A percentile compares a stretch with the other conserved stretches of the same genome.
Conservation (phyloP, 2,797 vertebrate species). For the Coregonus suidteri region DNA sequence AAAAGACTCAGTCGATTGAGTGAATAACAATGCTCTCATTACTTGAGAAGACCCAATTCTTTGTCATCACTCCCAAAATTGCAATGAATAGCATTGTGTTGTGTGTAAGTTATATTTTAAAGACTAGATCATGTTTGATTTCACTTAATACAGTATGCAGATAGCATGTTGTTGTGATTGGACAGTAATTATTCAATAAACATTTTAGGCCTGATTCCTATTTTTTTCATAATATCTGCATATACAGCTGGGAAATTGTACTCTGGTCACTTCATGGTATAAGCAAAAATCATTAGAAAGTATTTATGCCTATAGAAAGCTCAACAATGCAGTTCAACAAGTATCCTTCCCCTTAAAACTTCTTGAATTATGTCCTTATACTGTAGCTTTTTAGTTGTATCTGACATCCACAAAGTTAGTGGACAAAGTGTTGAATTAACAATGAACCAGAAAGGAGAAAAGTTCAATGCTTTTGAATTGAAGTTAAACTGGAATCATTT, state of each 20-base stretch:
- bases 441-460: not conserved
- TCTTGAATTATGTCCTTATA: not conserved
- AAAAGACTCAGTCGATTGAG: slow-evolving; percentile 95
- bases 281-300: not conserved
- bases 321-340: not conserved
- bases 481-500: too few relatives aligned
- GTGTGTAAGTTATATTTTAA: not conserved
- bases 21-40: slow-evolving; percentile 82
- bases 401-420: not conserved
- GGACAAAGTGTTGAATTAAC: not conserved
- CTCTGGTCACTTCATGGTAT: too few relatives aligned
- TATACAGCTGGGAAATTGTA: too few relatives aligned
- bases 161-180: not conserved
- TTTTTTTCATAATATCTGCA: too few relatives aligned
- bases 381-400: not conserved
- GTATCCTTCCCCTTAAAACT: not conserved
- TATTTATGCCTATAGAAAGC: not conserved
- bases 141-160: not conserved
- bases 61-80: slow-evolving; percentile 27
- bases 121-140: not conserved
- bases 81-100: not conserved
- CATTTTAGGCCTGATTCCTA: not conserved
- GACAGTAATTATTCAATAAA: not conserved
- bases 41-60: not conserved
- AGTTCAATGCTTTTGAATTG: too few relatives aligned